Percentiles rank a stretch among this genome's conserved stretches.
These are phyloP conservation scores for Helogale parvula DNA, from an alignment of 2,113 vertebrate species.

Conservation along the genomic window DNA sequence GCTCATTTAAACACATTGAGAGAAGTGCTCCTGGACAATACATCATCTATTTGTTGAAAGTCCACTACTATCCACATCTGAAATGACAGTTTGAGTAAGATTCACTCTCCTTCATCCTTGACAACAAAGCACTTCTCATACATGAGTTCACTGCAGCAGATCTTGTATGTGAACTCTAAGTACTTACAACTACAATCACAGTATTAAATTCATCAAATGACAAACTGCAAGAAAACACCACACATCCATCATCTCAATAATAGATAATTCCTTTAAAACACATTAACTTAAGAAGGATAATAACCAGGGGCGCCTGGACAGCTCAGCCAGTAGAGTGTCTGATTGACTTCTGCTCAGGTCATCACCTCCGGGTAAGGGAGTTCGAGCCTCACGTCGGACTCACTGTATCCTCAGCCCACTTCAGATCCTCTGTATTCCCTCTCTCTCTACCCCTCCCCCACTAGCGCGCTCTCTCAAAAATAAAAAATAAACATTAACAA, in stretches of 20 bases:
- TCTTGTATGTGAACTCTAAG: neutral
- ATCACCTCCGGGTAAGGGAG: too few species aligned
- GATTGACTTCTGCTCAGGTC: too few species aligned
- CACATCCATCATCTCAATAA: neutral
- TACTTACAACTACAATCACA: neutral
- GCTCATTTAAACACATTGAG: neutral
- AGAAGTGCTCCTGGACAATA: neutral
- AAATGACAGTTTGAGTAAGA: neutral
- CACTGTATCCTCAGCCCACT: too few species aligned
- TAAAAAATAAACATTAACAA: neutral
- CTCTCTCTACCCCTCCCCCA: too few species aligned
- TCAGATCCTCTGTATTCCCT: too few species aligned
- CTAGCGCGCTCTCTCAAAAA: neutral
- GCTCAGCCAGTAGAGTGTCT: too few species aligned
- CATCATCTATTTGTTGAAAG: neutral
- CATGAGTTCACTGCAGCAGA: neutral
- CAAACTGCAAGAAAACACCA: conserved; percentile 18
- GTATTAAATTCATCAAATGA: neutral
- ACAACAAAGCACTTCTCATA: neutral
- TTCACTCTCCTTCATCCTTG: neutral
- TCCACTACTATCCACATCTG: neutral
- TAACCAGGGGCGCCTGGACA: too few species aligned
- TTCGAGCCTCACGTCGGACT: too few species aligned
- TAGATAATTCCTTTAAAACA: neutral
- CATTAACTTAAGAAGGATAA: neutral